phyloP scores from a whole-genome alignment of 2,888 invertebrate species.

The Clivina fossor region DNA sequence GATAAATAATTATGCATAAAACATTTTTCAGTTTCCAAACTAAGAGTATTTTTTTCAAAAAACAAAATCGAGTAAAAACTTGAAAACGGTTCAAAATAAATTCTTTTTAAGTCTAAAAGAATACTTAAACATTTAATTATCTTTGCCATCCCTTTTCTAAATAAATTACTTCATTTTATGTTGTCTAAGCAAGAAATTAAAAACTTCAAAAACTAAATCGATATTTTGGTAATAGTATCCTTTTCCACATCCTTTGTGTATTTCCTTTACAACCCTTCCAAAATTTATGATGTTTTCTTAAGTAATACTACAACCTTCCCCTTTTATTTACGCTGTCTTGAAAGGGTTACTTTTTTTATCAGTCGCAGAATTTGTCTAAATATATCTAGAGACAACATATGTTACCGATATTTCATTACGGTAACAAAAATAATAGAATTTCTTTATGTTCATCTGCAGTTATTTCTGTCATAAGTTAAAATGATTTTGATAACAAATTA shows the following conservation, averaged over 20 bases:
- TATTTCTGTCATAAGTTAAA: too few species aligned
- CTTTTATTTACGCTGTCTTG: constrained; percentile 5
- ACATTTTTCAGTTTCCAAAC: too few species aligned
- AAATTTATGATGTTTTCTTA: constrained; percentile 29
- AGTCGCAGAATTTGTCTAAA: constrained; percentile 13
- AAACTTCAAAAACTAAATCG: constrained; percentile 8
- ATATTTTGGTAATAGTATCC: constrained; percentile 23
- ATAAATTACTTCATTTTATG: background rate
- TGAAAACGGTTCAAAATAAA: too few species aligned
- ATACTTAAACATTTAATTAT: too few species aligned
- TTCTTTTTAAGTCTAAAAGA: too few species aligned
- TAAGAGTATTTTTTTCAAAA: too few species aligned
- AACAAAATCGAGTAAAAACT: too few species aligned
- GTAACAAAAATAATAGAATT: too few species aligned
- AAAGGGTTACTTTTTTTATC: constrained; percentile 28
- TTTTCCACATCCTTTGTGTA: constrained; percentile 3
- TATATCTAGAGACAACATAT: constrained; percentile 16
- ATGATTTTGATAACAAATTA: too few species aligned
- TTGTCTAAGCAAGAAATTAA: constrained; percentile 4
- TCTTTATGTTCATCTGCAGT: too few species aligned
- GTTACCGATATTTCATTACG: constrained; percentile 24
- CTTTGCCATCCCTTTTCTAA: background rate
- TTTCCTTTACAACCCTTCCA: constrained; percentile 12
- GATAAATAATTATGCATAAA: too few species aligned
- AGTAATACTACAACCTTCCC: constrained; percentile 19